Conservation (phyloP, 2,888 invertebrate species). For the Microctonus aethiopoides region DNA sequence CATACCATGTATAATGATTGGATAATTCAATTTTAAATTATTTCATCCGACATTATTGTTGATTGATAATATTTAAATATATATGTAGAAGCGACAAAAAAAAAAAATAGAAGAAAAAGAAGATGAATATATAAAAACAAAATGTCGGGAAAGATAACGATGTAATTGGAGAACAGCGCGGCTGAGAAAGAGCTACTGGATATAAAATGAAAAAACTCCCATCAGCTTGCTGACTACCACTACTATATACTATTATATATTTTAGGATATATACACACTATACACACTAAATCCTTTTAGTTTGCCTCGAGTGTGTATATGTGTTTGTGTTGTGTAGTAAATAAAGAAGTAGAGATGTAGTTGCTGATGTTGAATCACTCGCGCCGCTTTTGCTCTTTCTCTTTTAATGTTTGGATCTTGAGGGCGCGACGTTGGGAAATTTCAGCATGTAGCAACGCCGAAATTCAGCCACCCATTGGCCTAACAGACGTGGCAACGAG, state of each 20-base stretch:
- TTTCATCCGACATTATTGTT: background rate
- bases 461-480: constrained; percentile 45
- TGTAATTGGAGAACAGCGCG: constrained; percentile 34
- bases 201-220: constrained; percentile 9
- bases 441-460: constrained; percentile 22
- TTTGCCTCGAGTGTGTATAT: background rate
- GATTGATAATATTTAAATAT: no score
- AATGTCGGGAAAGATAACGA: constrained; percentile 29
- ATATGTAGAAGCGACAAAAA: background rate
- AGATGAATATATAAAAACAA: background rate
- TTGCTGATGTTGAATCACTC: background rate
- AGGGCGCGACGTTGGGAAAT: constrained; percentile 23
- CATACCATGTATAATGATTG: background rate
- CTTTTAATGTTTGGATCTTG: constrained; percentile 19
- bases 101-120: background rate
- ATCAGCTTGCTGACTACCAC: background rate
- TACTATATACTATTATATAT: no score
- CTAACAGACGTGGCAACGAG: constrained; percentile 56
- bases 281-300: background rate
- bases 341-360: background rate
- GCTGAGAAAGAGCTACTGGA: constrained; percentile 10
- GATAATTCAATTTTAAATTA: background rate
- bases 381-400: background rate
- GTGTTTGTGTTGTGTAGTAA: background rate
- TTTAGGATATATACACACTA: background rate